phyloP scores from a whole-genome alignment of 2,113 vertebrate genomes.

The Trachemys scripta region DNA sequence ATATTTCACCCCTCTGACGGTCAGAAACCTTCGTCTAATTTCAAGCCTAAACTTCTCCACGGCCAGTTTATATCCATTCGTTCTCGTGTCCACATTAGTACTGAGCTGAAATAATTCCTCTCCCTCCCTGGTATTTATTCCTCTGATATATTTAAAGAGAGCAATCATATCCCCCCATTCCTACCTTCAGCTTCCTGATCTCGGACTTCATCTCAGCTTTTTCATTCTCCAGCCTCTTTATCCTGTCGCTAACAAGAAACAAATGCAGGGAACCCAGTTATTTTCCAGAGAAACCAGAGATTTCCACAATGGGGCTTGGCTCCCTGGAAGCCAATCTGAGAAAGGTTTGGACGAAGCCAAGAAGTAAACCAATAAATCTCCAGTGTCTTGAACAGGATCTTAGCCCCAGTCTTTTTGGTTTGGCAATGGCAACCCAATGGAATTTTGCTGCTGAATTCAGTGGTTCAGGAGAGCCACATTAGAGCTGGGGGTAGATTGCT shows the following conservation, averaged over 20 bases:
- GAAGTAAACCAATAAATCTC: not conserved
- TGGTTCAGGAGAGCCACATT: not conserved
- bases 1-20: no score
- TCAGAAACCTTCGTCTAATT: no score
- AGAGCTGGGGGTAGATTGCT: not conserved
- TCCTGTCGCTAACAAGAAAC: constrained; percentile 37
- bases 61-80: no score
- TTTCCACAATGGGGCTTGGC: not conserved
- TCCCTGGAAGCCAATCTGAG: not conserved
- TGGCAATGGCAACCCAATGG: not conserved
- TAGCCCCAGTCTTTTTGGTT: not conserved
- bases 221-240: constrained; percentile 43
- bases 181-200: constrained; percentile 63
- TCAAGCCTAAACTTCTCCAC: no score
- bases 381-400: not conserved
- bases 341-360: not conserved
- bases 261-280: not conserved
- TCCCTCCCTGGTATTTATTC: no score
- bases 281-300: not conserved
- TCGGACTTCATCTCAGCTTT: constrained; percentile 31
- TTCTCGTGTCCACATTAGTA: no score
- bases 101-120: no score
- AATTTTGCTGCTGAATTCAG: not conserved
- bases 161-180: no score
- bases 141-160: no score